Evolutionary conservation across 2,888 invertebrate species (phyloP), one percentile per base, ranked within the genome.

Genomic region (Trichogramma dendrolimi): DNA sequence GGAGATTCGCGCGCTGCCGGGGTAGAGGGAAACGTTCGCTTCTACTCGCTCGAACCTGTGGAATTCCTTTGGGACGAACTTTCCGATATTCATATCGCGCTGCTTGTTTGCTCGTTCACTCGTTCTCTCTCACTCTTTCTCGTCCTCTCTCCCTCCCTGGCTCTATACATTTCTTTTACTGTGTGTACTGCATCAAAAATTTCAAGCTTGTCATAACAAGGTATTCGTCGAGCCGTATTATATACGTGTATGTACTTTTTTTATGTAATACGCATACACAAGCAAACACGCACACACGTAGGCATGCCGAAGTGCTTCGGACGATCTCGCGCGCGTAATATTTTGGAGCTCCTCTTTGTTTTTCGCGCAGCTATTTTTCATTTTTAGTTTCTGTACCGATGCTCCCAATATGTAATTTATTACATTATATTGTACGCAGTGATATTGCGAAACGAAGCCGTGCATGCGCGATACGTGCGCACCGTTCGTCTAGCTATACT

Each of bases 61-160:
- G 74, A 77, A 77, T 77, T 74, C 77, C 77, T 76, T 75, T 74
- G 74, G 75, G 55, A 38, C 39, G 71, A 76, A 77, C 74, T 77
- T 77, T 75, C 74, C 75, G 75, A 76, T 77, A 76, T 77, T 76
- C 76, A 77, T 77, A 77, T 76, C 74, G 55, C 5, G 5, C 2
- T 6, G n/a, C 11, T 8, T 10, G 7, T 42, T 39, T 6, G 8
- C 42, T 42, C 46, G 38, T 39, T 8, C 44, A 6, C 52, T 14
- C 42, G 2, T 14, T 27, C 51, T 49, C 72, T 72, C 71, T 70
- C 58, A 5, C 8, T 6, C 46, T 40, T 27, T 38, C 53, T 51
- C 27, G 7, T 42, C 44, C 55, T 10, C 72, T 72, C 72, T 71
- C 69, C 72, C 73, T 27, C 27, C 27, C 27, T 27, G 27, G 27